A percentile compares a stretch with the other conserved stretches of the same genome.
Evolutionary conservation across 2,888 invertebrate species (phyloP).

Genomic region (Celastrina argiolus): DNA sequence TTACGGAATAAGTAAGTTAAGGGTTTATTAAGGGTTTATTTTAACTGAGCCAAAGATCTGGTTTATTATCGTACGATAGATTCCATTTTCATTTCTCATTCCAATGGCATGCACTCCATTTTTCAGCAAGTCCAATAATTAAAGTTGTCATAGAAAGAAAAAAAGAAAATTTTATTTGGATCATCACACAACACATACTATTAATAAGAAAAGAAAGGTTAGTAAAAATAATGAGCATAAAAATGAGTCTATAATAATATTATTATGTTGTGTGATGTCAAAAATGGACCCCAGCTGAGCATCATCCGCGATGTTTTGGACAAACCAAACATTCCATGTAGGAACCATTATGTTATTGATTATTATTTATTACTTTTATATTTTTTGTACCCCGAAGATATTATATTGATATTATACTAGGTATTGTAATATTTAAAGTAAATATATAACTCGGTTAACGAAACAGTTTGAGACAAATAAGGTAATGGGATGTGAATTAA

Average conservation of each 20-base stretch:
- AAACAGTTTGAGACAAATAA: background rate
- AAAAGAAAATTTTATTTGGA: too few species aligned
- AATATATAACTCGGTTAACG: background rate
- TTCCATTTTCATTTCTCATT: background rate
- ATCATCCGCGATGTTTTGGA: too few species aligned
- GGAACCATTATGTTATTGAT: background rate
- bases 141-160: background rate
- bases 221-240: too few species aligned
- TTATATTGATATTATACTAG: background rate
- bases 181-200: too few species aligned
- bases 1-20: background rate
- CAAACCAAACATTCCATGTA: slow-evolving; percentile 1
- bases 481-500: background rate
- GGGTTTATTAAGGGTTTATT: too few species aligned
- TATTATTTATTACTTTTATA: slow-evolving; percentile 21
- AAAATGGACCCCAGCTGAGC: too few species aligned
- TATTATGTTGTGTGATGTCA: too few species aligned
- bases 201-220: too few species aligned
- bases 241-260: too few species aligned
- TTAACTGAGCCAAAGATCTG: background rate
- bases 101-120: background rate
- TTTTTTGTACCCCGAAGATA: slow-evolving; percentile 12
- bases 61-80: background rate
- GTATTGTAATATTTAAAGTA: background rate
- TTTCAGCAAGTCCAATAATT: background rate